These are phyloP conservation scores for Manduca sexta DNA, from an alignment of 1,140 invertebrate species.

Conservation along the genomic window DNA sequence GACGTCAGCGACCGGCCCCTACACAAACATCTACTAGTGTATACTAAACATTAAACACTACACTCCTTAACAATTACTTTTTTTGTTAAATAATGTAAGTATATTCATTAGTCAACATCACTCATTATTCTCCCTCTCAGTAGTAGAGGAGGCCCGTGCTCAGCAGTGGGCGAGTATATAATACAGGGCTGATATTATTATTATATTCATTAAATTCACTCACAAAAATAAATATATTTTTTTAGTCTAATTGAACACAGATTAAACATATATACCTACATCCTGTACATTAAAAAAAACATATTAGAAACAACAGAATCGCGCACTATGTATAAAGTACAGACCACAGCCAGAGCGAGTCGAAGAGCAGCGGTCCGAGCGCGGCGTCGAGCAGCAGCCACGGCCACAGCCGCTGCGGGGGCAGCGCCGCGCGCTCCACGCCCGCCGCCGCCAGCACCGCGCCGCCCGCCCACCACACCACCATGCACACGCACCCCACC, in stretches of 20 bases:
- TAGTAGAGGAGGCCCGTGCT: too few relatives aligned
- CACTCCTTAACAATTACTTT: too few relatives aligned
- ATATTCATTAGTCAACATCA: too few relatives aligned
- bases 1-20: conserved; percentile 56
- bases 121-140: too few relatives aligned
- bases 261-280: too few relatives aligned
- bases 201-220: too few relatives aligned
- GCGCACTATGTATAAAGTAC: not conserved
- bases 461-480: conserved; percentile 40
- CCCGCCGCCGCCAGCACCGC: conserved; percentile 35
- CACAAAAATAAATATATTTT: too few relatives aligned
- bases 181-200: too few relatives aligned
- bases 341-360: conserved; percentile 61
- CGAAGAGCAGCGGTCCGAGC: conserved; percentile 44
- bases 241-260: too few relatives aligned
- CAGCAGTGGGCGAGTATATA: too few relatives aligned
- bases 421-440: conserved; percentile 41
- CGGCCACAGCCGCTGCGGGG: conserved; percentile 35
- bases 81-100: too few relatives aligned
- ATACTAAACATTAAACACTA: too few relatives aligned
- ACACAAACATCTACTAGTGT: conserved; percentile 5
- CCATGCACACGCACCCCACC: conserved; percentile 45
- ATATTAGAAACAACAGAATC: not conserved
- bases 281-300: not conserved
- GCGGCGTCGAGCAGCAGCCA: conserved; percentile 54